phyloP scores from a whole-genome alignment of 2,888 invertebrate species.

The Spilosoma lubricipeda region DNA sequence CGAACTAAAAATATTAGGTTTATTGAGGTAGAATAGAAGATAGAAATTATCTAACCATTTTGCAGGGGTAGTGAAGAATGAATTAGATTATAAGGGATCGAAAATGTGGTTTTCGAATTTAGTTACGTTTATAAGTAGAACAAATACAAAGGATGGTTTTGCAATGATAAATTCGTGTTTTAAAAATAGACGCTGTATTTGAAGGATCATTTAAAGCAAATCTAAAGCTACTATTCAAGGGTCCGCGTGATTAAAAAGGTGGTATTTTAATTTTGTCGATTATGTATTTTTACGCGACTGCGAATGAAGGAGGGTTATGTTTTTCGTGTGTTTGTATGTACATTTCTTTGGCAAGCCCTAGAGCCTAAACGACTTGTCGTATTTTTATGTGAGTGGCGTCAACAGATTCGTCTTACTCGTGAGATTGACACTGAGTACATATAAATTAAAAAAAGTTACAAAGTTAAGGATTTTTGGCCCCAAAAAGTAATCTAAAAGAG shows the following conservation, averaged over 20 bases:
- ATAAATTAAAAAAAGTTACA: no score
- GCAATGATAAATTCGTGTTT: background rate
- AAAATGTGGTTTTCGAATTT: background rate
- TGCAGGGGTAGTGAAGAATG: slow-evolving; percentile 22
- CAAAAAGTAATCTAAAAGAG: no score
- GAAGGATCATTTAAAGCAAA: background rate
- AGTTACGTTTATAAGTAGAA: background rate
- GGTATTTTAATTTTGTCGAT: background rate
- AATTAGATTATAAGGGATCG: background rate
- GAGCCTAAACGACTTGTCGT: no score
- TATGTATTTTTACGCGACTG: no score
- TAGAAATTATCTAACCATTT: slow-evolving; percentile 8
- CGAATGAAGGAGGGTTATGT: no score
- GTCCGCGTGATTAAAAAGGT: background rate
- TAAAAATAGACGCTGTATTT: background rate
- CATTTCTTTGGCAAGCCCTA: no score
- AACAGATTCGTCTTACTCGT: no score
- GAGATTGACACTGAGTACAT: no score
- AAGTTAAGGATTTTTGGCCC: no score
- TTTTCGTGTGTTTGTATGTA: no score
- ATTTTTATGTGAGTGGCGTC: no score
- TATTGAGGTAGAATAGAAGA: background rate
- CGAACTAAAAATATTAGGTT: background rate
- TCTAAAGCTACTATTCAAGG: background rate
- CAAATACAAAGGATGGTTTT: background rate